These are phyloP conservation scores for Euzetes globulus DNA, from an alignment of 2,888 invertebrate genomes.

Conservation along the genomic window DNA sequence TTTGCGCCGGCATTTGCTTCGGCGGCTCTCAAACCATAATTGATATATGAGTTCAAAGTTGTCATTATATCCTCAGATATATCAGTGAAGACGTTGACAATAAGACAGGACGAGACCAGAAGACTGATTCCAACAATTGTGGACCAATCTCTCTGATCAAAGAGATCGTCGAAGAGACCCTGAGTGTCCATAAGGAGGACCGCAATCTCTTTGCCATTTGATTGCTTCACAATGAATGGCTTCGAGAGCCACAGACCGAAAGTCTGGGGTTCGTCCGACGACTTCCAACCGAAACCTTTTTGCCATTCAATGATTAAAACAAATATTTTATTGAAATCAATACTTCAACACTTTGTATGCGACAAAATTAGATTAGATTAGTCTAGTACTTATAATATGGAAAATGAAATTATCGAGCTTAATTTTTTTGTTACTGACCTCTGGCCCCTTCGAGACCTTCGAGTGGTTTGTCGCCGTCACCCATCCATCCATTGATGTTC, in stretches of 20 bases:
- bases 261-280: not conserved
- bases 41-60: not conserved
- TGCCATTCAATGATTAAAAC: too few species aligned
- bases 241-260: not conserved
- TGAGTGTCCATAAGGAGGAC: not conserved
- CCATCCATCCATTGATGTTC: not conserved
- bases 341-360: too few species aligned
- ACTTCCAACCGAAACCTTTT: not conserved
- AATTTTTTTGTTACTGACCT: too few species aligned
- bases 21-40: not conserved
- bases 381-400: too few species aligned
- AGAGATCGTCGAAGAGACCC: not conserved
- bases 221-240: not conserved
- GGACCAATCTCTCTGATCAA: not conserved
- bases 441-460: too few species aligned
- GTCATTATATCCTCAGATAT: not conserved
- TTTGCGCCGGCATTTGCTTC: not conserved
- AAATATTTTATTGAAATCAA: too few species aligned
- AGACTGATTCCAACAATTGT: not conserved
- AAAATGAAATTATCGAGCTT: too few species aligned
- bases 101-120: not conserved
- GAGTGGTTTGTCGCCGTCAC: not conserved
- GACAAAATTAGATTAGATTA: too few species aligned
- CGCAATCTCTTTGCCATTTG: conserved; percentile 3
- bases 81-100: not conserved